A percentile compares a stretch with the other conserved stretches of the same genome.
Evolutionary conservation across 1,140 invertebrate species (phyloP).

Genomic region (Drosophila ercepeae): DNA sequence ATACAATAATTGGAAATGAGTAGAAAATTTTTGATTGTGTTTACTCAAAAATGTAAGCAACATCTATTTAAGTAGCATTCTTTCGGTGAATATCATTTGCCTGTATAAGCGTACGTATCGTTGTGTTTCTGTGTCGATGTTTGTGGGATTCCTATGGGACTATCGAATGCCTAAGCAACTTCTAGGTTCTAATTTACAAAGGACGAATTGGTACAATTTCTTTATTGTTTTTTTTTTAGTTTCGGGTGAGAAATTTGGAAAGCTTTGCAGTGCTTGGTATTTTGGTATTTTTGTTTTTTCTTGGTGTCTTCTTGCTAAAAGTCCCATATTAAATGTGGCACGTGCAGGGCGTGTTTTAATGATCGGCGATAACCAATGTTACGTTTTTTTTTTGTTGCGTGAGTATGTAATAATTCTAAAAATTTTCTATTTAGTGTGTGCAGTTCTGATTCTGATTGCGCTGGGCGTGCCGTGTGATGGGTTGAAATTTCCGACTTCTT

Average conservation of each 20-base stretch:
- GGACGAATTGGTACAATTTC: constrained; percentile 15
- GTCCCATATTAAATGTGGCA: neutral
- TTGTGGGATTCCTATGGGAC: constrained; percentile 17
- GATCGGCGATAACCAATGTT: constrained; percentile 12
- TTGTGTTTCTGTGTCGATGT: constrained; percentile 9
- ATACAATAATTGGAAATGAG: constrained; percentile 59
- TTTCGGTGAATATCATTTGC: constrained; percentile 16
- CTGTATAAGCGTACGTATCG: constrained; percentile 11
- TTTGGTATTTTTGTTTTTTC: no score
- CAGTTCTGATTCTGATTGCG: neutral
- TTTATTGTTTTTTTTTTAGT: neutral
- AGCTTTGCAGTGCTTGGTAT: neutral
- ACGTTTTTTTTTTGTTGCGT: constrained; percentile 1
- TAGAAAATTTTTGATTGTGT: constrained; percentile 30
- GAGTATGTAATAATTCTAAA: neutral
- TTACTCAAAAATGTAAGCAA: constrained; percentile 21
- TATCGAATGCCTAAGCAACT: constrained; percentile 46
- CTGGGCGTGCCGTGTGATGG: neutral
- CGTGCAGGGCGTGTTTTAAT: neutral
- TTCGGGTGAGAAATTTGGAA: neutral
- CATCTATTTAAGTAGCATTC: constrained; percentile 23
- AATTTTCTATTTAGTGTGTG: neutral
- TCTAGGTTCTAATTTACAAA: constrained; percentile 42
- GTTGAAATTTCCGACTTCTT: neutral
- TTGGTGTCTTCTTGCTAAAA: neutral